Percentiles rank a stretch among this genome's conserved stretches.
phyloP scores from a whole-genome alignment of 2,797 vertebrate species.

The Epinephelus awoara region DNA sequence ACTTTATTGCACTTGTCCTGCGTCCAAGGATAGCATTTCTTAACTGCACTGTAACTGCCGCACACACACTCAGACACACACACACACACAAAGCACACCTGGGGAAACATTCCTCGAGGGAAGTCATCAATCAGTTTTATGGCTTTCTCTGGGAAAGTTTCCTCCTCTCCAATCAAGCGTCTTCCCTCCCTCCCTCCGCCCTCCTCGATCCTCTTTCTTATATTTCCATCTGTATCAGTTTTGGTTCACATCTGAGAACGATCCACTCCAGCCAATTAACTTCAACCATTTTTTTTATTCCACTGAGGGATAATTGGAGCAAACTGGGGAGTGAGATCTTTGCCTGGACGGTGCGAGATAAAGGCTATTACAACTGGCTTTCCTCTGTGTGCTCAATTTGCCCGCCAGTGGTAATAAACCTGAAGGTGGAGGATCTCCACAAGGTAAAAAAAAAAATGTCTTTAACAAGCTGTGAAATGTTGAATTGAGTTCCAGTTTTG shows the following conservation, averaged over 20 bases:
- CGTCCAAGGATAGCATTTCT: conserved; percentile 84
- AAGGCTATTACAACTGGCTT: conserved; percentile 57
- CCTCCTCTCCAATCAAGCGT: conserved; percentile 84
- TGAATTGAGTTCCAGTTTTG: conserved; percentile 11
- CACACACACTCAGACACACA: conserved; percentile 36
- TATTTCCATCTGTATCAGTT: conserved; percentile 87
- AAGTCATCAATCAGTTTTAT: conserved; percentile 91
- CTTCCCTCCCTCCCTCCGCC: conserved; percentile 58
- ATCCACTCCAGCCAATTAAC: conserved; percentile 79
- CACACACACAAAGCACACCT: conserved; percentile 81
- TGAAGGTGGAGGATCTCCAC: conserved; percentile 45
- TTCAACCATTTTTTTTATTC: conserved; percentile 73
- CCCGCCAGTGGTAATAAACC: conserved; percentile 68
- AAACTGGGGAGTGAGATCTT: conserved; percentile 64
- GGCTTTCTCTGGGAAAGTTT: conserved; percentile 86
- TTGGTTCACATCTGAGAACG: conserved; percentile 84
- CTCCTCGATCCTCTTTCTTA: conserved; percentile 61
- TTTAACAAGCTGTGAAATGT: conserved; percentile 55
- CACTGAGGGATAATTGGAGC: conserved; percentile 76
- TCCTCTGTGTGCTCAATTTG: conserved; percentile 64
- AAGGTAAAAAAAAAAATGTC: conserved; percentile 20
- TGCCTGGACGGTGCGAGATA: conserved; percentile 64
- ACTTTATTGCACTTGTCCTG: conserved; percentile 84
- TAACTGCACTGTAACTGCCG: conserved; percentile 67
- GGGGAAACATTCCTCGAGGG: conserved; percentile 88